These are phyloP conservation scores for Galagoides demidoff DNA, from an alignment of 2,797 vertebrate species.

Conservation along the genomic window DNA sequence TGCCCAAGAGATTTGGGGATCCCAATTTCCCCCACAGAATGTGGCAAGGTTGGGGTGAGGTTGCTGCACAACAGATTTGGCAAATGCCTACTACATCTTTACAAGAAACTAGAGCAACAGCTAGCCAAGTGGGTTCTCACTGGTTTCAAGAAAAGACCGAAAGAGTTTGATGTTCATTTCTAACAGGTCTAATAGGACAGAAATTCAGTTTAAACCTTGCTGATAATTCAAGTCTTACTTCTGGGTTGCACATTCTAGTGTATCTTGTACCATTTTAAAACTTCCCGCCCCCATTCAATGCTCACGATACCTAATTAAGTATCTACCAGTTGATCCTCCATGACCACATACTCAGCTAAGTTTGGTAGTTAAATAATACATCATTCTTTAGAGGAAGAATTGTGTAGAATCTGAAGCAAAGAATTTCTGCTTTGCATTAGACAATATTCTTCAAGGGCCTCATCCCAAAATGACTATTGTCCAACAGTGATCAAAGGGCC, in stretches of 20 bases:
- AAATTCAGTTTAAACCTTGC: not conserved
- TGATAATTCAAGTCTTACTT: constrained; percentile 45
- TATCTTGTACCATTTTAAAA: not conserved
- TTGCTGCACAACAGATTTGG: not conserved
- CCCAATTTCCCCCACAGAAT: not conserved
- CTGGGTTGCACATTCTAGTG: not conserved
- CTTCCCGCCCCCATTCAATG: not conserved
- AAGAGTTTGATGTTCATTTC: not conserved
- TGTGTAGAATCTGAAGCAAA: not conserved
- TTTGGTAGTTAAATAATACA: not conserved
- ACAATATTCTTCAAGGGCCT: not conserved
- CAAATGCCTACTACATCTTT: not conserved
- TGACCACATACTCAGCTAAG: not conserved
- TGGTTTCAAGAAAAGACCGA: not conserved
- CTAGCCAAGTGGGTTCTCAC: not conserved
- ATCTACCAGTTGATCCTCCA: not conserved
- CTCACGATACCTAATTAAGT: not conserved
- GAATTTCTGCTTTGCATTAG: not conserved
- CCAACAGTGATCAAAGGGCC: not conserved
- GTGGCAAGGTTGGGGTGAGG: not conserved
- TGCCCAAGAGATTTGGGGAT: not conserved
- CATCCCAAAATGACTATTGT: not conserved
- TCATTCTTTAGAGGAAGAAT: not conserved
- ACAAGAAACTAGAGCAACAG: not conserved
- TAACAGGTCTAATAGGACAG: not conserved